Evolutionary conservation across 1,140 invertebrate species (phyloP).

Genomic region (Pogonognathellus flavescens): DNA sequence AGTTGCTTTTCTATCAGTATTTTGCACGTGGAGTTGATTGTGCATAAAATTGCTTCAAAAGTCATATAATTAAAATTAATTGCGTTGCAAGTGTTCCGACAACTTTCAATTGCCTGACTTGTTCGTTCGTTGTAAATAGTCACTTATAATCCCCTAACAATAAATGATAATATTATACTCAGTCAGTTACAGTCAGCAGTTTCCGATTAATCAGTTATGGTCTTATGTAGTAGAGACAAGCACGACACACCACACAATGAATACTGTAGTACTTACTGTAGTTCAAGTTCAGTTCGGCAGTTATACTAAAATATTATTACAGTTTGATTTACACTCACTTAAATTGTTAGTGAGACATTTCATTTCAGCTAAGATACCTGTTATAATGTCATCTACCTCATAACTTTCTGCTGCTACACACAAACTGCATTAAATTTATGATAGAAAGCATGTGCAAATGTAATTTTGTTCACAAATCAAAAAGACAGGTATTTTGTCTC

Average conservation of each 20-base stretch:
- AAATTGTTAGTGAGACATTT: neutral
- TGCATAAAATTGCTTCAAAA: too few species aligned
- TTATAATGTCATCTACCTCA: constrained; percentile 2
- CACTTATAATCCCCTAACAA: neutral
- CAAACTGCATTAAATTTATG: constrained; percentile 11
- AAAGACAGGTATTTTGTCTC: too few species aligned
- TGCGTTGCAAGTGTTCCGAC: constrained; percentile 24
- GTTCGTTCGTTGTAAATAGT: neutral
- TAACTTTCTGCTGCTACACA: neutral
- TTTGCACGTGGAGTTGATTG: too few species aligned
- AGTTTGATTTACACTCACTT: too few species aligned
- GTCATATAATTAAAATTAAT: too few species aligned
- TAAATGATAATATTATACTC: neutral
- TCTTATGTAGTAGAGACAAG: too few species aligned
- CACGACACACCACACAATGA: neutral
- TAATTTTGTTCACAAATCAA: too few species aligned
- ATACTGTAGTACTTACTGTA: neutral
- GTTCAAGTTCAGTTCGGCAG: constrained; percentile 32
- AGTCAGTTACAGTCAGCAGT: too few species aligned
- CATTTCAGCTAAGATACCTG: neutral
- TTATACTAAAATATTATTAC: neutral
- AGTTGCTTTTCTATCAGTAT: too few species aligned
- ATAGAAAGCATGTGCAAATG: neutral
- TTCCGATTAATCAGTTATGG: too few species aligned
- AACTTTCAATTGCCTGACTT: constrained; percentile 47